A percentile compares a stretch with the other conserved stretches of the same genome.
phyloP scores from a whole-genome alignment of 2,113 vertebrate genomes.

The Ibidorhyncha struthersii region DNA sequence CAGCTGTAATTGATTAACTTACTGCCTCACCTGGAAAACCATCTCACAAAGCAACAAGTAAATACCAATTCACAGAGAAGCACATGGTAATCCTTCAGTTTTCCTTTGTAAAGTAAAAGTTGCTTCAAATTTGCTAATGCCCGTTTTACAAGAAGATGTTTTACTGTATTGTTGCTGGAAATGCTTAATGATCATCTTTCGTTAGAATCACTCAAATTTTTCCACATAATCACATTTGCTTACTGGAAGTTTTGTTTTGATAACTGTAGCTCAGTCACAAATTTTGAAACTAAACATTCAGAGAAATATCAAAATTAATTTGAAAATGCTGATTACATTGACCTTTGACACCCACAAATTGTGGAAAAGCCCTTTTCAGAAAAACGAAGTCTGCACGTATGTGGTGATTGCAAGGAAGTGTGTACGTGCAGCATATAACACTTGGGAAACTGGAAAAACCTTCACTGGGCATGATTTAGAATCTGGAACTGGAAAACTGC shows the following conservation, averaged over 20 bases:
- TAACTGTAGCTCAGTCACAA: neutral
- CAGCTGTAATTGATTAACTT: neutral
- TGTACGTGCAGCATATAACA: fast-evolving
- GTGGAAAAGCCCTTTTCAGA: neutral
- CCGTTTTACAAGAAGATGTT: neutral
- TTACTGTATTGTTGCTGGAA: neutral
- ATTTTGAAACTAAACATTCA: neutral
- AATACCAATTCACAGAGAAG: neutral
- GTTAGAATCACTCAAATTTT: neutral
- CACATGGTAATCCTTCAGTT: neutral
- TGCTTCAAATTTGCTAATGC: neutral
- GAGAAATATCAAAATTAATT: neutral
- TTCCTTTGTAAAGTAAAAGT: neutral
- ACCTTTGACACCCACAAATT: neutral
- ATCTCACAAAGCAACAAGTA: neutral
- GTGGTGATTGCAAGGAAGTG: neutral
- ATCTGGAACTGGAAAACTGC: neutral
- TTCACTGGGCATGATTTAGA: neutral
- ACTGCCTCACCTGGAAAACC: neutral
- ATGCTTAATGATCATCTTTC: neutral
- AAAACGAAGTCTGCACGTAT: neutral
- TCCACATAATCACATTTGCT: neutral
- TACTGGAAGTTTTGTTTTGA: neutral
- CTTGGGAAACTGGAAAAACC: too few relatives aligned
- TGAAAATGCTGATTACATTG: neutral